These are phyloP conservation scores for Charina bottae DNA, from an alignment of 2,113 vertebrate species.

Conservation along the genomic window DNA sequence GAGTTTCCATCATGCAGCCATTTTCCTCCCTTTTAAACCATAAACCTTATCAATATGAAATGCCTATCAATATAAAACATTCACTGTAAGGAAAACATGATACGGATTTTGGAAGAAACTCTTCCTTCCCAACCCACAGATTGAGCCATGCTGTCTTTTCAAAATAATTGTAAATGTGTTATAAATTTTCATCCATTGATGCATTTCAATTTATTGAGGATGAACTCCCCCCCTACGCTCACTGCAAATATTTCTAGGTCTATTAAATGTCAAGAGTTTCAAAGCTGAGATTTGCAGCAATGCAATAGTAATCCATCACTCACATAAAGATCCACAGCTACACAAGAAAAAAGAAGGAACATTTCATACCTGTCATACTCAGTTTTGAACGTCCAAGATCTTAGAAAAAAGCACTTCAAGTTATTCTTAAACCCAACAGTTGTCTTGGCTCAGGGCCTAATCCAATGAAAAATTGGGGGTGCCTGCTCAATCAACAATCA, in stretches of 20 bases:
- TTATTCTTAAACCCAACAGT: constrained; percentile 64
- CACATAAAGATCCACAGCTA: constrained; percentile 60
- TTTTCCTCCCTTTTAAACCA: background rate
- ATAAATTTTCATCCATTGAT: background rate
- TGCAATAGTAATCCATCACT: constrained; percentile 67
- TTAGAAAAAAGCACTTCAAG: constrained; percentile 33
- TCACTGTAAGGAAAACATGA: background rate
- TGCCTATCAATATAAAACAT: background rate
- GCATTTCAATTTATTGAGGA: constrained; percentile 10
- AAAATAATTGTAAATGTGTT: background rate
- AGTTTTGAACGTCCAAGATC: constrained; percentile 70
- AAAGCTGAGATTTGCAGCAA: constrained; percentile 51
- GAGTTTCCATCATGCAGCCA: too few species aligned
- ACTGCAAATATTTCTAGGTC: constrained; percentile 35
- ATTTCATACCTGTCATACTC: constrained; percentile 72
- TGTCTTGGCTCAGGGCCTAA: constrained; percentile 59
- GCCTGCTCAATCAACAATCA: constrained; percentile 65
- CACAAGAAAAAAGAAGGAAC: constrained; percentile 35
- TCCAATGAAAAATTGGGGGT: constrained; percentile 67
- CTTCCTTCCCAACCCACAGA: background rate
- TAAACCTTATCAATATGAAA: background rate
- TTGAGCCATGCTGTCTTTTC: background rate
- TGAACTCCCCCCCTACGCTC: background rate
- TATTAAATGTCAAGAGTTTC: constrained; percentile 45
- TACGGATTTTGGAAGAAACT: too few species aligned